Evolutionary conservation across 2,113 vertebrate genomes (phyloP).

Genomic region (Hemichromis elongatus): DNA sequence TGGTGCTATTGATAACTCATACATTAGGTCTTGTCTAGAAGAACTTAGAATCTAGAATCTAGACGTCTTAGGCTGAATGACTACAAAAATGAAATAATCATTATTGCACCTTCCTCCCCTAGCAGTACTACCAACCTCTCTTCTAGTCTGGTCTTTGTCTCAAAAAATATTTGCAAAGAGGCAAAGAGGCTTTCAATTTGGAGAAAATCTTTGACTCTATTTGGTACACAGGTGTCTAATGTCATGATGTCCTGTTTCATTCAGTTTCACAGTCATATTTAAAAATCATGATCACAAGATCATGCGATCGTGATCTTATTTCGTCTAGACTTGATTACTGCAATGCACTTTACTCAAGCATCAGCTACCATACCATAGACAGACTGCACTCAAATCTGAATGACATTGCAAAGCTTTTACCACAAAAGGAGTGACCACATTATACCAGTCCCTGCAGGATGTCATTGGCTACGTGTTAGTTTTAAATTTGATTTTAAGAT

Average conservation of each 20-base stretch:
- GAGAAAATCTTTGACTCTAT: not conserved
- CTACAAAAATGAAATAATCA: not conserved
- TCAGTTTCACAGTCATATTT: not conserved
- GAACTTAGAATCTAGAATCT: not conserved
- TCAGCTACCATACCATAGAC: not conserved
- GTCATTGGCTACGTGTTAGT: not conserved
- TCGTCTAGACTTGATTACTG: not conserved
- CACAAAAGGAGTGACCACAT: not conserved
- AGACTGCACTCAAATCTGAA: not conserved
- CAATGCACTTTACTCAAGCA: not conserved
- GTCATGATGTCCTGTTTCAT: not conserved
- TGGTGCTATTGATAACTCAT: not conserved
- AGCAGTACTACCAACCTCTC: not conserved
- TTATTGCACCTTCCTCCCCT: not conserved
- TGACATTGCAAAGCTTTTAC: not conserved
- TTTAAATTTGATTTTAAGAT: not conserved
- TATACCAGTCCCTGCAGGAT: not conserved
- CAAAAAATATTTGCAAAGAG: not conserved
- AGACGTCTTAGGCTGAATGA: fast-evolving
- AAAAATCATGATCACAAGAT: too few species aligned
- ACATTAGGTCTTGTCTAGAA: not conserved
- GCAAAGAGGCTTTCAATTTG: not conserved
- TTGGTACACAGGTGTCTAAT: not conserved
- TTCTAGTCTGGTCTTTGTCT: not conserved
- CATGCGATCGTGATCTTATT: fast-evolving